Percentiles rank a stretch among this genome's conserved stretches.
These are phyloP conservation scores for Lepidurus couesii DNA, from an alignment of 1,140 invertebrate species.

Conservation along the genomic window DNA sequence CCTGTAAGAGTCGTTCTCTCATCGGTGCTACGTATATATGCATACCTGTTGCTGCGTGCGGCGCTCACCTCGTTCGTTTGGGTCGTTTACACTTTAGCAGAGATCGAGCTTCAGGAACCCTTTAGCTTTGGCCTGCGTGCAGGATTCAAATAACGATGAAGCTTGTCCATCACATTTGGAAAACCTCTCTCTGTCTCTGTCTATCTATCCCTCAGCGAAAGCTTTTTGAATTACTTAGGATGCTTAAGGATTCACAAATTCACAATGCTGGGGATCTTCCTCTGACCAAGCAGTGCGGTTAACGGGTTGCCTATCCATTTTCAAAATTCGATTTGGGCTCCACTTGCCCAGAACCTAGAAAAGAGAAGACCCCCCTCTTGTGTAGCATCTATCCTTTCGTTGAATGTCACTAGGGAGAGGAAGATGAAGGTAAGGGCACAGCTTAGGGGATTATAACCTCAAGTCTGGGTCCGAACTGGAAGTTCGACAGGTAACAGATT, in stretches of 20 bases:
- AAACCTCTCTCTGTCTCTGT: too few relatives aligned
- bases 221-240: too few relatives aligned
- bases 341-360: too few relatives aligned
- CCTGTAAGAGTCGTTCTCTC: background rate
- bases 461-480: background rate
- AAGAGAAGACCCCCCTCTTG: too few relatives aligned
- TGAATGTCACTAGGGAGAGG: background rate
- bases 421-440: background rate
- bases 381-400: background rate
- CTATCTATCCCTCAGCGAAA: too few relatives aligned
- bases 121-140: background rate
- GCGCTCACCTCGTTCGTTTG: background rate
- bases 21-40: too few relatives aligned
- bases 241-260: too few relatives aligned
- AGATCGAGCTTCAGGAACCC: too few relatives aligned
- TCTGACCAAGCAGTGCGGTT: too few relatives aligned
- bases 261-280: too few relatives aligned
- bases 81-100: background rate
- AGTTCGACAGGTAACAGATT: constrained; percentile 10
- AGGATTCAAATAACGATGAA: constrained; percentile 10
- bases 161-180: background rate
- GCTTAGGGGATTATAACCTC: background rate
- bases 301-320: too few relatives aligned
- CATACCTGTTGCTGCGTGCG: background rate
- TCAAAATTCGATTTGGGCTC: too few relatives aligned